Percentiles rank a stretch among this genome's conserved stretches.
These are phyloP conservation scores for Phyllotreta striolata DNA, from an alignment of 2,888 invertebrate genomes.

Conservation along the genomic window DNA sequence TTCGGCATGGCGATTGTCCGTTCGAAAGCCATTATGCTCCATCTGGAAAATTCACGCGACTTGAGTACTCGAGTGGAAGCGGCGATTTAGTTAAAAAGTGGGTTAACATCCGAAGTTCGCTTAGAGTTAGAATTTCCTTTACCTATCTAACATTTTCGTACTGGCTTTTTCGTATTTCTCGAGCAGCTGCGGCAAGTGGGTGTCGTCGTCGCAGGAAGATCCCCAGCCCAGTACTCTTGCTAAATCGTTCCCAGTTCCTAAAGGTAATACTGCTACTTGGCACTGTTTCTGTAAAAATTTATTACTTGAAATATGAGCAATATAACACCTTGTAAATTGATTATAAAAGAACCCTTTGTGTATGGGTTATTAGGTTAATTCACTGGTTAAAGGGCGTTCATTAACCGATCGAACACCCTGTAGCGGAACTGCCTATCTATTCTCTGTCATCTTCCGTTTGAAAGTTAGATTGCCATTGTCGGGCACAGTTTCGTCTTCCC, in stretches of 20 bases:
- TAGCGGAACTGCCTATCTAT: neutral
- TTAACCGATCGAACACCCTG: neutral
- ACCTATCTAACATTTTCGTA: slow-evolving; percentile 91
- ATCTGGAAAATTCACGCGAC: slow-evolving; percentile 62
- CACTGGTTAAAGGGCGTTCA: neutral
- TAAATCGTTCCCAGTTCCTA: slow-evolving; percentile 96
- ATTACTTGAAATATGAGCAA: neutral
- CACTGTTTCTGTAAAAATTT: slow-evolving; percentile 77
- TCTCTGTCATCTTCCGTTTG: no score
- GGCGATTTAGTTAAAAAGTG: slow-evolving; percentile 1
- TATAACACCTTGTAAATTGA: neutral
- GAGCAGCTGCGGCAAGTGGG: slow-evolving; percentile 88
- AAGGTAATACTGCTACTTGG: slow-evolving; percentile 92
- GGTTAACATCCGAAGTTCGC: neutral
- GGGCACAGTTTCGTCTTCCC: no score
- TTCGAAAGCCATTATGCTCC: slow-evolving; percentile 96
- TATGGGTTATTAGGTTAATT: no score
- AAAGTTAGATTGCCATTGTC: no score
- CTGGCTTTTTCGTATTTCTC: slow-evolving; percentile 97
- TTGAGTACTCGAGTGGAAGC: neutral
- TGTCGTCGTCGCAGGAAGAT: slow-evolving; percentile 93
- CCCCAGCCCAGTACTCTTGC: slow-evolving; percentile 97
- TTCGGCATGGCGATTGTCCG: slow-evolving; percentile 72
- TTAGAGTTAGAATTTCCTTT: neutral
- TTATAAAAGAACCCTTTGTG: no score